Conservation (phyloP, 2,888 invertebrate genomes). For the Phanerotoma sp. region DNA sequence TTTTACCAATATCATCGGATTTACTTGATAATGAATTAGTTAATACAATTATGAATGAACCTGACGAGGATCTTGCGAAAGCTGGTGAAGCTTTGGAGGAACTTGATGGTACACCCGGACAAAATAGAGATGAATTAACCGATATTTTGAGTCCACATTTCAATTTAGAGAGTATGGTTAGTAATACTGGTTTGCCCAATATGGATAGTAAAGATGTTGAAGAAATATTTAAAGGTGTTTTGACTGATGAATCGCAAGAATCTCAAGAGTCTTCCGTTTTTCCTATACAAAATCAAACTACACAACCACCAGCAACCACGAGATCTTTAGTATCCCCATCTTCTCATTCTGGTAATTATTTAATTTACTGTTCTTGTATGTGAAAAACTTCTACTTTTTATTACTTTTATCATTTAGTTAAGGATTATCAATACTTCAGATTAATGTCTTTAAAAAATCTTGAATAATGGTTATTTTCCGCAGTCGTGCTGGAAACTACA, state of each 20-base stretch:
- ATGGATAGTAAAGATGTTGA: slow-evolving; percentile 91
- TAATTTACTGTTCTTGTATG: neutral
- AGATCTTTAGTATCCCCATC: slow-evolving; percentile 55
- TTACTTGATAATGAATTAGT: slow-evolving; percentile 67
- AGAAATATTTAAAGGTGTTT: slow-evolving; percentile 87
- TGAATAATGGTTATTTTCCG: no score
- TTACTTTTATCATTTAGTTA: neutral
- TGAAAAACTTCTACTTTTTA: no score
- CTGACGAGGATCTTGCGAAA: slow-evolving; percentile 61
- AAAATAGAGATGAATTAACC: slow-evolving; percentile 71
- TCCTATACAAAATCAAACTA: slow-evolving; percentile 48
- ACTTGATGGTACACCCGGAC: slow-evolving; percentile 58
- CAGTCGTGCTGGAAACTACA: no score
- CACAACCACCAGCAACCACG: slow-evolving; percentile 46
- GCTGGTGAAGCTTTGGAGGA: slow-evolving; percentile 60
- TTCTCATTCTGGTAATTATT: slow-evolving; percentile 50
- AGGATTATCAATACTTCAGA: neutral
- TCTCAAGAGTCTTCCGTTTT: slow-evolving; percentile 72
- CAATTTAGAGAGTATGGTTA: slow-evolving; percentile 74
- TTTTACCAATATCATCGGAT: slow-evolving; percentile 66
- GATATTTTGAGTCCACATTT: slow-evolving; percentile 71
- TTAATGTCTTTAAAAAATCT: no score
- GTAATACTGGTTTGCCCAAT: slow-evolving; percentile 70
- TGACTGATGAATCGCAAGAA: slow-evolving; percentile 81
- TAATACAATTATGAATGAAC: slow-evolving; percentile 69